These are phyloP conservation scores for Drosophila trichaetosa DNA, from an alignment of 2,888 invertebrate species.

Conservation along the genomic window DNA sequence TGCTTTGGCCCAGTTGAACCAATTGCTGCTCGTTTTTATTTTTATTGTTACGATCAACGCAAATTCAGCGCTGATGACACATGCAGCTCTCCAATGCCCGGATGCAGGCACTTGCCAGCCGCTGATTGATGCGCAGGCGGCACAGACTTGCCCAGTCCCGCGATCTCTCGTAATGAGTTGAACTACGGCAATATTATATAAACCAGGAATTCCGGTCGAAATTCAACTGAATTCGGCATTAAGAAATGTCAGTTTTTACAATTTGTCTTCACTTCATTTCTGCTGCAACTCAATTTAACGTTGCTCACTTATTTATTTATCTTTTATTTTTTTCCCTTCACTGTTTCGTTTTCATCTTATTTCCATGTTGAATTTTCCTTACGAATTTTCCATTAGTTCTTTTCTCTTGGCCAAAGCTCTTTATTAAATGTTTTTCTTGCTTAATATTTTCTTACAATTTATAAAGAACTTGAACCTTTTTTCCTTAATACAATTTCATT, in stretches of 20 bases:
- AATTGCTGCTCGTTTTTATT: slow-evolving; percentile 44
- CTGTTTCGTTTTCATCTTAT: not conserved
- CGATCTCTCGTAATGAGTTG: slow-evolving; percentile 13
- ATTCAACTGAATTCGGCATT: slow-evolving; percentile 14
- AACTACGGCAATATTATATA: slow-evolving; percentile 41
- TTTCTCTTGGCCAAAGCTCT: not conserved
- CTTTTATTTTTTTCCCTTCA: not conserved
- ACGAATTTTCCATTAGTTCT: not conserved
- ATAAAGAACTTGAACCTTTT: not conserved
- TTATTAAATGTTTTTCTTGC: not conserved
- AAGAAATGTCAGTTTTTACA: not conserved
- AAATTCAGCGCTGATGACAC: slow-evolving; percentile 53
- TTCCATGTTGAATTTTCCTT: not conserved
- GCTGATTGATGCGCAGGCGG: slow-evolving; percentile 61
- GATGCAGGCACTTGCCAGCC: slow-evolving; percentile 63
- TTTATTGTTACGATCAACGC: slow-evolving; percentile 61
- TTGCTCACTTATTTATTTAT: not conserved
- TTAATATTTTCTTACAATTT: not conserved
- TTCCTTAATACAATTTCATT: not conserved
- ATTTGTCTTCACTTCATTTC: slow-evolving; percentile 2
- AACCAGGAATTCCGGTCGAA: slow-evolving; percentile 57
- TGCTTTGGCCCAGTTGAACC: slow-evolving; percentile 51
- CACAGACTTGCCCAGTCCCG: slow-evolving; percentile 12
- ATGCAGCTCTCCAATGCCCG: slow-evolving; percentile 44
- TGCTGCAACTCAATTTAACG: not conserved